Conservation (phyloP, 2,113 vertebrate genomes). For the Caranx ignobilis region DNA sequence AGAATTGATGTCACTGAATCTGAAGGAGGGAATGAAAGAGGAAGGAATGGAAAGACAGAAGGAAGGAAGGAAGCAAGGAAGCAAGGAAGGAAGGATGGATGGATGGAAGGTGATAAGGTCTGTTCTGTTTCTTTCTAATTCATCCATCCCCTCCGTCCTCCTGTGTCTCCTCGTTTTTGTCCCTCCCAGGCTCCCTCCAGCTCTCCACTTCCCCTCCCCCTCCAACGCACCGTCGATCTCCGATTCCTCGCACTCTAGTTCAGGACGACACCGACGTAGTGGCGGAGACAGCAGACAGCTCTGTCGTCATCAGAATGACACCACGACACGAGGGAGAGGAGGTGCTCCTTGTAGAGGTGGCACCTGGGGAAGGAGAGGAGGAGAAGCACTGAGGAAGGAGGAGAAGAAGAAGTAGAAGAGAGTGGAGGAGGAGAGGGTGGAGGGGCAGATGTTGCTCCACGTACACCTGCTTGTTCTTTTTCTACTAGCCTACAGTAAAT, state of each 20-base stretch:
- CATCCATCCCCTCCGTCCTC: background rate
- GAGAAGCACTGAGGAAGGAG: conserved; percentile 8
- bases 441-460: background rate
- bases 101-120: background rate
- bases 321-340: conserved; percentile 78
- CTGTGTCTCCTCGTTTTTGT: background rate
- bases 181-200: conserved; percentile 32
- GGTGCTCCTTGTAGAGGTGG: conserved; percentile 84
- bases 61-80: background rate
- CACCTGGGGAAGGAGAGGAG: background rate
- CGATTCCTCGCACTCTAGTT: conserved; percentile 29
- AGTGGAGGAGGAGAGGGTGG: conserved; percentile 4
- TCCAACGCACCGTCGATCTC: conserved; percentile 74
- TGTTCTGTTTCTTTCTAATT: too few relatives aligned
- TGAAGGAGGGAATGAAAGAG: too few relatives aligned
- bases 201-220: conserved; percentile 74
- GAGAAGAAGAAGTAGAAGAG: background rate
- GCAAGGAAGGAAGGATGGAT: too few relatives aligned
- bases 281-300: conserved; percentile 78
- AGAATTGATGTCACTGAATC: too few relatives aligned
- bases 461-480: background rate
- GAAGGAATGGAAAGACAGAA: background rate
- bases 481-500: background rate
- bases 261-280: conserved; percentile 43
- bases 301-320: conserved; percentile 82